Conservation (phyloP, 2,797 vertebrate species). For the Huso huso region DNA sequence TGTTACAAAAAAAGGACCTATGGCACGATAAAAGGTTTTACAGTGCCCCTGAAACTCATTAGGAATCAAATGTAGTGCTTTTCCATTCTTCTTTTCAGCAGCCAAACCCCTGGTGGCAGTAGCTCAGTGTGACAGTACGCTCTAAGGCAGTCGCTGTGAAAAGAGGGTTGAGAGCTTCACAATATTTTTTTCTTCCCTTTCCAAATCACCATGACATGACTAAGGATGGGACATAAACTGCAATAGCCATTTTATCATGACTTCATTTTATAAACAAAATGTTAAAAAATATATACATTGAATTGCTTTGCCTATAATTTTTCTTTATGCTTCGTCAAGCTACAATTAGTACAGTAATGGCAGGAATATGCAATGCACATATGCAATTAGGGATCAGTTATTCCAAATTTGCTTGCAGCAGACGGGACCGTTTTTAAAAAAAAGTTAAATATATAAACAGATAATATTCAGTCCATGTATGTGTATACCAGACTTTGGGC, state of each 20-base stretch:
- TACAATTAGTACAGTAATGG: slow-evolving; percentile 38
- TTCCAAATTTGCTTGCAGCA: slow-evolving; percentile 34
- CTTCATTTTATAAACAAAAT: slow-evolving; percentile 59
- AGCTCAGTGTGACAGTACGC: slow-evolving; percentile 30
- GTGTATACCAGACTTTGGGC: too few relatives aligned
- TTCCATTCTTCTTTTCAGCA: slow-evolving; percentile 1
- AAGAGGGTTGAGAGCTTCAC: slow-evolving; percentile 31
- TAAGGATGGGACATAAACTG: slow-evolving; percentile 57
- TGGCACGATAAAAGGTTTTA: slow-evolving; percentile 14
- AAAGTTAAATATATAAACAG: too few relatives aligned
- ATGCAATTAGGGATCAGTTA: slow-evolving; percentile 41
- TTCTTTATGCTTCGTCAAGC: slow-evolving; percentile 51
- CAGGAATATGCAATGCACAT: slow-evolving; percentile 38
- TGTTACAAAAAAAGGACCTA: slow-evolving; percentile 18
- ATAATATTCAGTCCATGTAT: too few relatives aligned
- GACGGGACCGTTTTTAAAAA: too few relatives aligned
- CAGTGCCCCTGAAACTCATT: accelerated
- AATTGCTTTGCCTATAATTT: slow-evolving; percentile 44
- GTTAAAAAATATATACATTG: slow-evolving; percentile 24
- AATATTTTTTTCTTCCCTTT: slow-evolving; percentile 15
- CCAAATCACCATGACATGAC: slow-evolving; percentile 56
- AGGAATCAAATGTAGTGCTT: neutral
- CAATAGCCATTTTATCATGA: slow-evolving; percentile 56
- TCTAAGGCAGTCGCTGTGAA: slow-evolving; percentile 39
- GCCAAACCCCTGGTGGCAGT: slow-evolving; percentile 42